A percentile compares a stretch with the other conserved stretches of the same genome.
These are phyloP conservation scores for Crossaster papposus DNA, from an alignment of 53 echinoderm and acorn worm genomes.

Conservation along the genomic window DNA sequence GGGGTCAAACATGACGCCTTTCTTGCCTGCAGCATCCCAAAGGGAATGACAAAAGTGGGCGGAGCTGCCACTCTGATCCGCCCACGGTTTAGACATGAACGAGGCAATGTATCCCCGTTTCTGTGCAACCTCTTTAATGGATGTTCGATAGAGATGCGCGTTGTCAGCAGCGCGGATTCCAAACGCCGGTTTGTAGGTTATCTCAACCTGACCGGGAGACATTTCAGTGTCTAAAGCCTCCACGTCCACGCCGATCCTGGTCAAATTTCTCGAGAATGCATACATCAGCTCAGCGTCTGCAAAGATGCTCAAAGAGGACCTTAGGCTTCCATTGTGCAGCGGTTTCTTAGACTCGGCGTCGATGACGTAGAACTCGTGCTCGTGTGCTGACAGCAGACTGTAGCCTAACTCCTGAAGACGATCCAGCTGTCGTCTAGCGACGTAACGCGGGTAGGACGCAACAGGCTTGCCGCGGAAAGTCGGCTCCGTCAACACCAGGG, in stretches of 20 bases:
- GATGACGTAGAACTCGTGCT: slow-evolving; percentile 90
- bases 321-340: slow-evolving; percentile 63
- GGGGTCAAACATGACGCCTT: slow-evolving; percentile 56
- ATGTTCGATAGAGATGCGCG: slow-evolving; percentile 71
- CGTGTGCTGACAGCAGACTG: slow-evolving; percentile 83
- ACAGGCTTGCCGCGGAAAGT: slow-evolving; percentile 50
- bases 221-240: slow-evolving; percentile 76
- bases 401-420: slow-evolving; percentile 71
- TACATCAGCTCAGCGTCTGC: slow-evolving; percentile 44
- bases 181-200: slow-evolving; percentile 81
- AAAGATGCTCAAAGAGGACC: slow-evolving; percentile 68
- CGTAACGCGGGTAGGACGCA: slow-evolving; percentile 69
- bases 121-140: slow-evolving; percentile 82
- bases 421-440: slow-evolving; percentile 75
- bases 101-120: slow-evolving; percentile 73
- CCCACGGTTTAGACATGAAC: slow-evolving; percentile 90
- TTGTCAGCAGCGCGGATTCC: slow-evolving; percentile 78
- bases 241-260: slow-evolving; percentile 65
- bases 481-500: slow-evolving; percentile 73
- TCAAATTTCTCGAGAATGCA: slow-evolving; percentile 20
- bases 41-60: slow-evolving; percentile 82
- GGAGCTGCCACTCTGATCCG: slow-evolving; percentile 67
- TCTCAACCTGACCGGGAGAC: slow-evolving; percentile 80
- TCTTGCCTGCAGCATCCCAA: slow-evolving; percentile 70
- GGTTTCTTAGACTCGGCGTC: slow-evolving; percentile 71